Evolutionary conservation across 1,140 invertebrate species (phyloP).

Genomic region (Oryctes rhinoceros): DNA sequence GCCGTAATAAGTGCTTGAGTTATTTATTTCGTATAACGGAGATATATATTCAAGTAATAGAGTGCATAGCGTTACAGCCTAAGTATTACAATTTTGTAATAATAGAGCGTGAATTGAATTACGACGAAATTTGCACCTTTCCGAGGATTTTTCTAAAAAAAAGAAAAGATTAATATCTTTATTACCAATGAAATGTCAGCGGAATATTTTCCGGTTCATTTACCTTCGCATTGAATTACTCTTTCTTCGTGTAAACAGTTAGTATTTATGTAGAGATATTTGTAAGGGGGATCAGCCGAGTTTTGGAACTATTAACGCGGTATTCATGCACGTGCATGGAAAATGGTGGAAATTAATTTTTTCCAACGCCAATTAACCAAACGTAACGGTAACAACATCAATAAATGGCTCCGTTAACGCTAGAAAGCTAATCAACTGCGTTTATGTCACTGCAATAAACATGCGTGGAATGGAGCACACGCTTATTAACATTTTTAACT

Average conservation of each 20-base stretch:
- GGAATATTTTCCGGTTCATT: neutral
- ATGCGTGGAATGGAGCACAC: neutral
- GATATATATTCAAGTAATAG: slow-evolving; percentile 18
- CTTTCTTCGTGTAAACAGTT: neutral
- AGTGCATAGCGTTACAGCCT: slow-evolving; percentile 6
- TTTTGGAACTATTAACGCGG: no score
- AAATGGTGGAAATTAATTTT: slow-evolving; percentile 25
- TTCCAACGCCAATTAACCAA: slow-evolving; percentile 1
- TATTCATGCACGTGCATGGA: neutral
- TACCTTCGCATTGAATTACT: neutral
- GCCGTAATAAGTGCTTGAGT: neutral
- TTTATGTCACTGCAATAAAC: slow-evolving; percentile 28
- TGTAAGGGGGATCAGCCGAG: no score
- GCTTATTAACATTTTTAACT: neutral
- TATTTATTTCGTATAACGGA: slow-evolving; percentile 29
- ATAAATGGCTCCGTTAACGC: slow-evolving; percentile 26
- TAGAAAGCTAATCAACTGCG: slow-evolving; percentile 22
- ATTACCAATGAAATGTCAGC: neutral
- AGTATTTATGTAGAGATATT: neutral
- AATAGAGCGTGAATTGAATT: neutral
- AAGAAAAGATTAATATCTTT: neutral
- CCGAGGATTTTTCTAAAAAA: neutral
- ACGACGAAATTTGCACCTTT: neutral
- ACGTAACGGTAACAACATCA: slow-evolving; percentile 11
- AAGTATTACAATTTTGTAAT: slow-evolving; percentile 27